Conservation (phyloP, 1,140 invertebrate genomes). For the Drosophila pandora region DNA sequence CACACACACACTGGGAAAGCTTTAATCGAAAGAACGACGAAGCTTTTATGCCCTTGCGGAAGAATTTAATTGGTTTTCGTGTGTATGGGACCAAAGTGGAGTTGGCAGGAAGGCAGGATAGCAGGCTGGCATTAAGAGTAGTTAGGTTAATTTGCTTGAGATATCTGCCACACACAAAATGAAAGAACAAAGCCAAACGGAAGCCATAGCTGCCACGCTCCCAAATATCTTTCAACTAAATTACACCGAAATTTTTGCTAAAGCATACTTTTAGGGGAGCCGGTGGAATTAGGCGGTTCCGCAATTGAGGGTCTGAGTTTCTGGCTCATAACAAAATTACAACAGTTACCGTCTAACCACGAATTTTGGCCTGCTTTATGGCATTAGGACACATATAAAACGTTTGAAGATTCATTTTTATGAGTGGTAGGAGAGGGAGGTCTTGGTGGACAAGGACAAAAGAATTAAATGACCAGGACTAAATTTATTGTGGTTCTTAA, state of each 20-base stretch:
- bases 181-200: conserved; percentile 41
- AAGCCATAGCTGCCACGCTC: conserved; percentile 3
- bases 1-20: conserved; percentile 2
- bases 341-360: conserved; percentile 32
- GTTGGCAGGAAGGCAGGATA: background rate
- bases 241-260: conserved; percentile 33
- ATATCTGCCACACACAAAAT: conserved; percentile 55
- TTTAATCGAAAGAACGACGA: conserved; percentile 44
- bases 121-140: conserved; percentile 42
- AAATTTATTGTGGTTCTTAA: conserved; percentile 20
- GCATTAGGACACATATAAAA: conserved; percentile 43
- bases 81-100: conserved; percentile 9
- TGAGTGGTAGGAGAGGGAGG: background rate
- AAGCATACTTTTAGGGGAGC: conserved; percentile 22
- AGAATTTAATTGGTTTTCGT: conserved; percentile 58
- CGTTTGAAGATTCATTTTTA: conserved; percentile 40
- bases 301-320: background rate
- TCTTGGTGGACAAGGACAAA: background rate
- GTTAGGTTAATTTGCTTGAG: conserved; percentile 57
- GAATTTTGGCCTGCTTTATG: conserved; percentile 38
- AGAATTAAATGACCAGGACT: conserved; percentile 7
- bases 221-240: conserved; percentile 30
- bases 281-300: conserved; percentile 6
- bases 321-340: conserved; percentile 42
- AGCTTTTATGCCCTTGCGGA: conserved; percentile 56